Evolutionary conservation across 2,113 vertebrate genomes (phyloP), one percentile per base, ranked within the genome.

Genomic region (Phyllostomus hastatus): DNA sequence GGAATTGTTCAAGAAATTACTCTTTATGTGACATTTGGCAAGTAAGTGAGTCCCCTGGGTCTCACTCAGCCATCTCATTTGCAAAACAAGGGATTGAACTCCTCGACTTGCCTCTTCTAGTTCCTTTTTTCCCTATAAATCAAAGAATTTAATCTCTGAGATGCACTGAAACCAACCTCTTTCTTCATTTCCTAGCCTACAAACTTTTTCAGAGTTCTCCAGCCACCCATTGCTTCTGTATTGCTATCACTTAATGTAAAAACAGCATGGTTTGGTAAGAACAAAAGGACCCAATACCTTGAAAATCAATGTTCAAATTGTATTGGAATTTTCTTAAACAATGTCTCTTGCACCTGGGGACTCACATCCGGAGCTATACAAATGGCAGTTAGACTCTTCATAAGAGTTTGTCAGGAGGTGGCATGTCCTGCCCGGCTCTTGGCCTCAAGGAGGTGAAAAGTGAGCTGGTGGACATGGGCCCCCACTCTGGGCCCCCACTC

Each of bases 401-500:
- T 28, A 11, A 19, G 80, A 69, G 38, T 1, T 26, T 26, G 10
- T 17, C 66, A n/a, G 69, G n/a, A 50, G 59, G 15, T 2, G n/a
- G 2, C 28, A 1, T 7, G 3, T 24, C 19, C 24, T 1, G 12
- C 22, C 35, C 10, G 64, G 41, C 57, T 22, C 66, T 22, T n/a
- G 19, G 48, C 43, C 8, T 46, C 1, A 9, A 1, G 16, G 26
- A n/a, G 12, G 5, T 10, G 22, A 54, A 28, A 10, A 0, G 0
- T 3, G 46, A 28, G 86, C 14, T 9, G 0, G 0, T 2, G 26
- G 48, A 26, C 5, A 20, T 0, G 5, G 31, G 5, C n/a, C 31
- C 22, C 24, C 10, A 1, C 5, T 1, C 17, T 1, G 22, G 14
- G 5, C n/a, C 31, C 22, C 24, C 10, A 1, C 5, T 1, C 17